Conservation (phyloP, 2,888 invertebrate genomes). For the Drosophila buzzatii region DNA sequence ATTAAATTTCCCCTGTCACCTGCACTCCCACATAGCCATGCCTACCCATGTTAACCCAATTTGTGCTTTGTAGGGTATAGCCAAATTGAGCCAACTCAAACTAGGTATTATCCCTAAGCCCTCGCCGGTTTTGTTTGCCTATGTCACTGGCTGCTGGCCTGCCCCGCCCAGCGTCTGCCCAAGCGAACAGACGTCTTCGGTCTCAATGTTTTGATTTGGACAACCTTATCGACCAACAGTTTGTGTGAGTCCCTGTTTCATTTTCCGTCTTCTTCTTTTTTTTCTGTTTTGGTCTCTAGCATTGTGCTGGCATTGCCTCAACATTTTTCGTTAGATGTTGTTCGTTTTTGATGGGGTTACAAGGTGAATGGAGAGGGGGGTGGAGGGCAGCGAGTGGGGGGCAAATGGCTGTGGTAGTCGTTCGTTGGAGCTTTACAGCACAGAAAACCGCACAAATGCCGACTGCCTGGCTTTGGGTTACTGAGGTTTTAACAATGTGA, state of each 20-base stretch:
- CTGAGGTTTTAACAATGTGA: constrained; percentile 52
- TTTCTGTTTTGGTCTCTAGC: constrained; percentile 1
- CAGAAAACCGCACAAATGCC: constrained; percentile 50
- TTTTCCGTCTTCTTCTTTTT: background rate
- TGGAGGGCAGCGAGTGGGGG: background rate
- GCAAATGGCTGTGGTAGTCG: background rate
- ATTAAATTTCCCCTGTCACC: background rate
- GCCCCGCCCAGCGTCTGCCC: background rate
- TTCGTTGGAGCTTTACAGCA: constrained; percentile 7
- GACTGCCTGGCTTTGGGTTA: constrained; percentile 42
- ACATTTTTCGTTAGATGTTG: constrained; percentile 54
- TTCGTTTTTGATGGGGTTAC: constrained; percentile 1
- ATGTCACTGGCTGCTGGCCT: constrained; percentile 36
- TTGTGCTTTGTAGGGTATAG: constrained; percentile 20
- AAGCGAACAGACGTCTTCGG: constrained; percentile 43
- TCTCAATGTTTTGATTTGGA: constrained; percentile 72
- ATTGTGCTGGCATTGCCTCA: constrained; percentile 26
- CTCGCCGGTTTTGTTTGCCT: constrained; percentile 36
- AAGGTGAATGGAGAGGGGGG: background rate
- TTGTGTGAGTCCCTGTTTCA: constrained; percentile 43
- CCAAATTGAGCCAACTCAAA: constrained; percentile 46
- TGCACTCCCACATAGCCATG: too few relatives aligned
- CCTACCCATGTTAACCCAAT: background rate
- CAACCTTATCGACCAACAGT: constrained; percentile 76
- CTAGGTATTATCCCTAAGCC: constrained; percentile 50